Evolutionary conservation across 2,888 invertebrate species (phyloP), one percentile per base, ranked within the genome.

Genomic region (Smittia aterrima): DNA sequence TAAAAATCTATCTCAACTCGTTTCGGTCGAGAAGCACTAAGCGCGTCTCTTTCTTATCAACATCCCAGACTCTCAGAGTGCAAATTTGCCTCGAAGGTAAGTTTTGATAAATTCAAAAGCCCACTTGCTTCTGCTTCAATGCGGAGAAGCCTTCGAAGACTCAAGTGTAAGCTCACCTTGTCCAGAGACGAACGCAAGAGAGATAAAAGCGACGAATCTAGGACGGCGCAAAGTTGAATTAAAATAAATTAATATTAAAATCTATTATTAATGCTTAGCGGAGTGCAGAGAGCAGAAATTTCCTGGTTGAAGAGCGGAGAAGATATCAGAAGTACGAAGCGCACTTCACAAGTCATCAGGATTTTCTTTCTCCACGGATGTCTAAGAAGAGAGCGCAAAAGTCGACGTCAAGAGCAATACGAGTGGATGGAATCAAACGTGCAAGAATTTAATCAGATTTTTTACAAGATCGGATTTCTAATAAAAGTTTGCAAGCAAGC

Each of bases 391-490:
- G 4, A 11, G 58, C 2, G 11, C 47, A 16, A 47, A 47, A 11
- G 58, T 58, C 58, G 58, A 58, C 58, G 58, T 58, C 22, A 18
- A 70, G 70, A 27, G 27, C 64, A 64, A 27, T 64, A 64, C 64
- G 27, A 64, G 64, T 64, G 54, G 70, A 53, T 70, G 53, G 22
- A 53, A 27, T 27, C 40, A 70, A 70, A 53, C 25, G 53, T 47
- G 53, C 53, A 18, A 54, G 16, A 72, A 72, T 62, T 72, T 62
- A 62, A 62, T 72, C 62, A 58, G 72, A 72, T 62, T 64, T 58
- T 64, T 72, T 62, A 38, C 62, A 62, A 58, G 72, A 72, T 58
- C 40, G 27, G 58, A 72, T 72, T 72, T 62, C 62, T 38, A 71
- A 62, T 72, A 72, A 54, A 64, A 25, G 16, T 25, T 9, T 27